Evolutionary conservation across 92 coral and sea anemone genomes (phyloP).

Genomic region (Epizoanthus stellaris): DNA sequence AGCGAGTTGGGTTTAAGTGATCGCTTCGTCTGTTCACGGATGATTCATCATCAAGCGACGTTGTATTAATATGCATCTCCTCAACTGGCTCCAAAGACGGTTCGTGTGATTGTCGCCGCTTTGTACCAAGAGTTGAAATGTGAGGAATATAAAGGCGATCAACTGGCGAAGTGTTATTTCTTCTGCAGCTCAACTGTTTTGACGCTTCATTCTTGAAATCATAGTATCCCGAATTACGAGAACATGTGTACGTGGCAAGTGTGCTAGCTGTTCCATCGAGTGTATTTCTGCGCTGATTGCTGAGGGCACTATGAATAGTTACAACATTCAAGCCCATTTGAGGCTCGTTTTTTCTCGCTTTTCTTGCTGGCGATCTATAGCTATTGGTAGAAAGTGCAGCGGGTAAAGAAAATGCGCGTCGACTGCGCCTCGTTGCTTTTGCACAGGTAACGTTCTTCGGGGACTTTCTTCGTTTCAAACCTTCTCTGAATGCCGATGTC

Average conservation of each 20-base stretch:
- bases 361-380: slow-evolving; percentile 4
- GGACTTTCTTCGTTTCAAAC: slow-evolving; percentile 57
- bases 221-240: background rate
- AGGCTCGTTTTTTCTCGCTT: slow-evolving; percentile 30
- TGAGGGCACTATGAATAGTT: background rate
- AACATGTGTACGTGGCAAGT: slow-evolving; percentile 40
- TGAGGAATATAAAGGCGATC: background rate
- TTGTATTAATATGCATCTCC: background rate
- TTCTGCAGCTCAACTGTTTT: background rate
- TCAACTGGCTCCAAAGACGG: slow-evolving; percentile 10
- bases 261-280: slow-evolving; percentile 7
- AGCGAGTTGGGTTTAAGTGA: background rate
- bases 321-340: slow-evolving; percentile 11
- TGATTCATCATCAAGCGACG: background rate
- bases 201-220: background rate
- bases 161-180: background rate
- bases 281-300: background rate
- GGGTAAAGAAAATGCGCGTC: slow-evolving; percentile 74
- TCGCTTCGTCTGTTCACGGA: background rate
- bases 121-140: background rate
- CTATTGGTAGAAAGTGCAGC: slow-evolving; percentile 19
- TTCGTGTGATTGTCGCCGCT: background rate
- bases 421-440: slow-evolving; percentile 26
- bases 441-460: slow-evolving; percentile 13
- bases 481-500: slow-evolving; percentile 73